Conservation (phyloP, 2,113 vertebrate genomes). For the Meleagris gallopavo region DNA sequence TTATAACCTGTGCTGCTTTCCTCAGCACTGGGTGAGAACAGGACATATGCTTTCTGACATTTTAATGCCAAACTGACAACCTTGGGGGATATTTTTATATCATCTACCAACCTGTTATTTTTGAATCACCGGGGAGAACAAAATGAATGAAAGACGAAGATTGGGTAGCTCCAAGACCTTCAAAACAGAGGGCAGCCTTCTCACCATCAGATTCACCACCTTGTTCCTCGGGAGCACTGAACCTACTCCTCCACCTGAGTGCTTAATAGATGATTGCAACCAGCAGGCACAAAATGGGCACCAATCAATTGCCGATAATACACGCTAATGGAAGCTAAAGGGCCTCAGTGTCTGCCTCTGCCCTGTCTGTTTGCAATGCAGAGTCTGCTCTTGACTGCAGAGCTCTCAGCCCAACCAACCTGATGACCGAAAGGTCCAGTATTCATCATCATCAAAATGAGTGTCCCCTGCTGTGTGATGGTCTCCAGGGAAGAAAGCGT, state of each 20-base stretch:
- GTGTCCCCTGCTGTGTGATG: slow-evolving; percentile 89
- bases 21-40: not conserved
- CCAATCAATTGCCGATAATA: not conserved
- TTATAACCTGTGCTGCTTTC: slow-evolving; percentile 1
- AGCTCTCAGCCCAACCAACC: slow-evolving; percentile 74
- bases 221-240: rapidly evolving
- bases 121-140: slow-evolving; percentile 1
- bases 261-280: not conserved
- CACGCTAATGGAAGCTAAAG: not conserved
- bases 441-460: slow-evolving; percentile 95
- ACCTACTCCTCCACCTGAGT: rapidly evolving
- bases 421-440: slow-evolving; percentile 95
- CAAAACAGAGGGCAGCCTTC: not conserved
- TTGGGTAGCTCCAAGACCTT: not conserved
- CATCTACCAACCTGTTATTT: slow-evolving; percentile 17
- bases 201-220: rapidly evolving
- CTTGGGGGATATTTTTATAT: slow-evolving; percentile 49
- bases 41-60: slow-evolving; percentile 54
- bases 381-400: not conserved
- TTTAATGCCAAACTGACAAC: slow-evolving; percentile 47
- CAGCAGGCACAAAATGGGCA: not conserved
- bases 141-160: slow-evolving; percentile 61
- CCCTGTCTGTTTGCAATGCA: not conserved
- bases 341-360: not conserved
- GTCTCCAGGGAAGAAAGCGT: slow-evolving; percentile 94